These are phyloP conservation scores for Diplodus sargus DNA, from an alignment of 2,797 vertebrate genomes.

Conservation along the genomic window DNA sequence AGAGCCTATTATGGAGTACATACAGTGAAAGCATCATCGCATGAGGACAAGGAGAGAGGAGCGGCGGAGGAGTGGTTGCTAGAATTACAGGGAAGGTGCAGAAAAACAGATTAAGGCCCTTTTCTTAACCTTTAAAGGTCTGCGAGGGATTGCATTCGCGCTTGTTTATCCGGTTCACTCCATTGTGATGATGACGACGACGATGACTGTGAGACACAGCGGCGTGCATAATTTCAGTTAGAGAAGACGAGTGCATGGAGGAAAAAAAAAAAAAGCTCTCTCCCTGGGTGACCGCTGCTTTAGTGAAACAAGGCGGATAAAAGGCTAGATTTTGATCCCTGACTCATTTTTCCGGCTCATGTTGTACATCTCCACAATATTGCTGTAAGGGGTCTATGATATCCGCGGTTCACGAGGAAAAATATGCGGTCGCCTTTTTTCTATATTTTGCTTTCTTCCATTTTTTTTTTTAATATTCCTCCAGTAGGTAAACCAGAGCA, in stretches of 20 bases:
- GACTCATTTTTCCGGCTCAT: conserved; percentile 80
- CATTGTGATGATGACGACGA: conserved; percentile 14
- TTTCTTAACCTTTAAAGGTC: conserved; percentile 43
- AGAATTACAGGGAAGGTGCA: conserved; percentile 22
- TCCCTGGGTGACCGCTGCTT: conserved; percentile 77
- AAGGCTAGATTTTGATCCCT: conserved; percentile 78
- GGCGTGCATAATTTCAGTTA: conserved; percentile 59
- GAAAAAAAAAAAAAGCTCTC: conserved; percentile 50
- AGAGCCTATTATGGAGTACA: neutral
- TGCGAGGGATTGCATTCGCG: conserved; percentile 4
- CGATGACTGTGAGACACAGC: conserved; percentile 49
- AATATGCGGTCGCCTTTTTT: conserved; percentile 52
- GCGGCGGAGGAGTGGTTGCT: conserved; percentile 2
- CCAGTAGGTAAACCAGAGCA: conserved; percentile 31
- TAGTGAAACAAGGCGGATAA: conserved; percentile 84
- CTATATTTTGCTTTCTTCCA: conserved; percentile 47
- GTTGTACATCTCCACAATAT: conserved; percentile 71
- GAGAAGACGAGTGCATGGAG: conserved; percentile 60
- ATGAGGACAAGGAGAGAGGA: conserved; percentile 2
- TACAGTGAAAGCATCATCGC: conserved; percentile 10
- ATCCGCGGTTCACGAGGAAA: conserved; percentile 60
- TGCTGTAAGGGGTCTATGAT: conserved; percentile 75
- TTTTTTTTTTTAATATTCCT: conserved; percentile 36
- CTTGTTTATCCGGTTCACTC: conserved; percentile 38
- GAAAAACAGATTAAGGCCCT: conserved; percentile 36